phyloP scores from a whole-genome alignment of 2,113 vertebrate species.

The Nanorana parkeri region DNA sequence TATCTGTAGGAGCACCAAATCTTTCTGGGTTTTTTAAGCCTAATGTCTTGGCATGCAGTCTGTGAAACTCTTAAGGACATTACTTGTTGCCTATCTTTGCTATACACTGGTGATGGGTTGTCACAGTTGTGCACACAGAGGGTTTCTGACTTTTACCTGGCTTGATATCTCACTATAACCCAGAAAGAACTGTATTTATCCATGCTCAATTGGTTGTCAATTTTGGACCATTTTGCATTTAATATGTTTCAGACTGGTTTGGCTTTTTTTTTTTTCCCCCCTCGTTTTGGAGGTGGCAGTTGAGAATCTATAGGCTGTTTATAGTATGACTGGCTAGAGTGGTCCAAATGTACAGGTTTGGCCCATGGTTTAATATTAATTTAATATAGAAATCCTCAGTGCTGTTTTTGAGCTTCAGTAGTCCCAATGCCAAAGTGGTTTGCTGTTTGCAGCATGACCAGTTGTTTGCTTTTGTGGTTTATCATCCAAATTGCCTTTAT shows the following conservation, averaged over 20 bases:
- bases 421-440: not conserved
- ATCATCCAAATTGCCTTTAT: not conserved
- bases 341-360: not conserved
- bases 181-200: too few relatives aligned
- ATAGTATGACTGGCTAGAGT: not conserved
- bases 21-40: not conserved
- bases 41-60: not conserved
- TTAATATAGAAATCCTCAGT: too few relatives aligned
- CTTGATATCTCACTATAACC: constrained; percentile 29
- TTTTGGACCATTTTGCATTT: too few relatives aligned
- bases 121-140: not conserved
- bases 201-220: too few relatives aligned
- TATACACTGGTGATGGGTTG: constrained; percentile 9
- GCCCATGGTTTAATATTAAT: not conserved
- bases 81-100: not conserved
- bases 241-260: too few relatives aligned
- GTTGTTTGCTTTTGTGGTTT: not conserved
- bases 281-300: too few relatives aligned
- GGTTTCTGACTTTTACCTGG: constrained; percentile 34
- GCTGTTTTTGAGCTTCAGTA: not conserved
- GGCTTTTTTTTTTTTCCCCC: too few relatives aligned
- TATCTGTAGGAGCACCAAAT: not conserved
- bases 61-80: too few relatives aligned
- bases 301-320: too few relatives aligned
- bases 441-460: not conserved